Evolutionary conservation across 2,888 invertebrate genomes (phyloP).

Genomic region (Adelognathus sp.): DNA sequence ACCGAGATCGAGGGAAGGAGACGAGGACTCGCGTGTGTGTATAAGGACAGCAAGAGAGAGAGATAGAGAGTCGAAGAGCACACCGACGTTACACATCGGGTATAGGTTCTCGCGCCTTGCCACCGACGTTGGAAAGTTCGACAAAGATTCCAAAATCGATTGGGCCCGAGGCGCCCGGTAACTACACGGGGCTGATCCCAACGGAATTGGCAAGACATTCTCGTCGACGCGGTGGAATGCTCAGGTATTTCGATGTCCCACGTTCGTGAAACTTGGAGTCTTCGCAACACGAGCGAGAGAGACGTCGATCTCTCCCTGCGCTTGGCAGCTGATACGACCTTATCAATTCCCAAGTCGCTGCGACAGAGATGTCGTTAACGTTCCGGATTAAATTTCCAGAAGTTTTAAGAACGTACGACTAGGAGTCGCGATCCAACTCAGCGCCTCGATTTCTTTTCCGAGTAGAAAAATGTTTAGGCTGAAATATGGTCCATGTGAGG

Average conservation of each 20-base stretch:
- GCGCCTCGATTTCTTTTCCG: too few species aligned
- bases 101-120: slow-evolving; percentile 12
- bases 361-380: neutral
- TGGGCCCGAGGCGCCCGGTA: slow-evolving; percentile 4
- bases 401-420: neutral
- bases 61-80: slow-evolving; percentile 2
- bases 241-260: slow-evolving; percentile 26
- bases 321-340: slow-evolving; percentile 20
- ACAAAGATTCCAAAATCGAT: slow-evolving; percentile 39
- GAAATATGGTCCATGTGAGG: too few species aligned
- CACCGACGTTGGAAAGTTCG: slow-evolving; percentile 30
- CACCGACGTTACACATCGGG: slow-evolving; percentile 11
- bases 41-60: neutral
- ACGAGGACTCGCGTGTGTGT: neutral
- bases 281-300: neutral
- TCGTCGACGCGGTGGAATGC: slow-evolving; percentile 17
- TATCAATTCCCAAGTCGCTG: neutral
- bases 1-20: neutral
- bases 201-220: slow-evolving; percentile 21
- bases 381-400: slow-evolving; percentile 1
- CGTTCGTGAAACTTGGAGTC: slow-evolving; percentile 21
- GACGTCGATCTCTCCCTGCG: neutral
- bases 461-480: too few species aligned
- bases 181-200: slow-evolving; percentile 5
- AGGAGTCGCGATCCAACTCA: too few species aligned